Evolutionary conservation across 1,140 invertebrate species (phyloP).

Genomic region (Littorina saxatilis): DNA sequence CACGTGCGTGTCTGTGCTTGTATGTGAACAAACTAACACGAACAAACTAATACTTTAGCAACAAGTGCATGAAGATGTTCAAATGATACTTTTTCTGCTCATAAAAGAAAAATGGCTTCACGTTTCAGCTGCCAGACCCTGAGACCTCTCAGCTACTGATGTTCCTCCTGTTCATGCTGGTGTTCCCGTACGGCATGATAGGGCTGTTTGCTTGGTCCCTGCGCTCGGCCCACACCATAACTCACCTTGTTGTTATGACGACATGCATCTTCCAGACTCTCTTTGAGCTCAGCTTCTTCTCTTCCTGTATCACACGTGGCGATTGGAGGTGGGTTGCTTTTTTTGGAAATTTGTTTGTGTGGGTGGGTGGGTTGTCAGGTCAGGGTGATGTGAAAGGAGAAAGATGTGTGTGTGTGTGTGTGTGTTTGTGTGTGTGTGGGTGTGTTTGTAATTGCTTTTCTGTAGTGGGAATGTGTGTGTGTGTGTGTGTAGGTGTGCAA

Average conservation of each 20-base stretch:
- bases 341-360: neutral
- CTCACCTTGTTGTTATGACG: neutral
- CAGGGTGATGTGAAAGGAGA: neutral
- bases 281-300: constrained; percentile 8
- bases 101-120: no score
- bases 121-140: constrained; percentile 13
- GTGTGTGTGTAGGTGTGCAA: neutral
- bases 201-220: constrained; percentile 12
- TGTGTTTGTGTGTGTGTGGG: neutral
- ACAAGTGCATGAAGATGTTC: no score
- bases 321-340: neutral
- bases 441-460: neutral
- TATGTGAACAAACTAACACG: no score
- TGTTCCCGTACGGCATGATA: constrained; percentile 26
- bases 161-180: constrained; percentile 21
- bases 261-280: neutral
- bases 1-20: no score
- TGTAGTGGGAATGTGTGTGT: neutral
- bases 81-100: no score
- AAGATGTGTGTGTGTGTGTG: neutral
- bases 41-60: no score
- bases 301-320: neutral
- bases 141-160: neutral
- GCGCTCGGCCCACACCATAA: constrained; percentile 20
- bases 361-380: neutral